Conservation (phyloP, 2,888 invertebrate species). For the Tipula vernalis region DNA sequence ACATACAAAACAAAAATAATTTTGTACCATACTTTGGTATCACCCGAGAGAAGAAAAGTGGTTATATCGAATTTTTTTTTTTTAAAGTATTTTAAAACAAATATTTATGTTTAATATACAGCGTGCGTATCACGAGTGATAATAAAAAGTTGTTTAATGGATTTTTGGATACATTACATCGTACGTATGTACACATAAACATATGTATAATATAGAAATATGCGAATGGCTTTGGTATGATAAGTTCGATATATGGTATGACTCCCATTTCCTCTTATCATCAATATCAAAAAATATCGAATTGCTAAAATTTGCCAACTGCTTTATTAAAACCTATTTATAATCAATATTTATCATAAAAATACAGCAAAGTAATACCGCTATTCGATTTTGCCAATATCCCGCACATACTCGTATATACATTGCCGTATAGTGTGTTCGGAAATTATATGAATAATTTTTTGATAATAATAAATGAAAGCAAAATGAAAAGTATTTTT, state of each 20-base stretch:
- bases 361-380: not conserved
- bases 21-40: not conserved
- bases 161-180: not conserved
- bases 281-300: not conserved
- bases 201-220: not conserved
- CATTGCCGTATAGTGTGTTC: not conserved
- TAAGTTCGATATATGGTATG: not conserved
- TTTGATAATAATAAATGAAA: not conserved
- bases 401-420: not conserved
- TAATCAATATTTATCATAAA: not conserved
- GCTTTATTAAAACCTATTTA: not conserved
- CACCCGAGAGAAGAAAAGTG: not conserved
- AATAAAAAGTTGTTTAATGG: not conserved
- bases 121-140: not conserved
- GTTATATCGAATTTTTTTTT: not conserved
- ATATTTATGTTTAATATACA: not conserved
- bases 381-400: not conserved
- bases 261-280: not conserved
- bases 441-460: not conserved
- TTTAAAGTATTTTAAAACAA: not conserved
- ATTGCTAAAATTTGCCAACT: not conserved
- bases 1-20: not conserved
- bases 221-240: not conserved
- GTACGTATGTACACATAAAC: not conserved
- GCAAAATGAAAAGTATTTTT: not conserved